These are phyloP conservation scores for Bufo bufo DNA, from an alignment of 2,113 vertebrate genomes.

Conservation along the genomic window DNA sequence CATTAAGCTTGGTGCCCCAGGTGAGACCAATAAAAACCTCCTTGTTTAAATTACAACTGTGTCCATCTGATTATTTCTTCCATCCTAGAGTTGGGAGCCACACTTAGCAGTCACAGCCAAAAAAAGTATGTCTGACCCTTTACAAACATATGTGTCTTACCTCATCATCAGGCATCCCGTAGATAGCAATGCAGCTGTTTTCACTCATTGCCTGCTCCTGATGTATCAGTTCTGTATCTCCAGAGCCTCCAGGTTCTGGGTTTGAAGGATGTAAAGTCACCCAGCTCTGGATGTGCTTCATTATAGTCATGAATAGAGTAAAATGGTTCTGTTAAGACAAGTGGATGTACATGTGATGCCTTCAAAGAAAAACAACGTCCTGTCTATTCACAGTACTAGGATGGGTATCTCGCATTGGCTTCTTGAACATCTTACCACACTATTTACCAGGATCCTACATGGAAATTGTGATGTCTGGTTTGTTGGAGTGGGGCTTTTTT, in stretches of 20 bases:
- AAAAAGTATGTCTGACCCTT: too few relatives aligned
- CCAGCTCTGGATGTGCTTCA: slow-evolving; percentile 33
- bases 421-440: neutral
- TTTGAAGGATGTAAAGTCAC: slow-evolving; percentile 8
- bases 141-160: neutral
- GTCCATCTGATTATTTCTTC: too few relatives aligned
- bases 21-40: too few relatives aligned
- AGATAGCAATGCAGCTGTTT: neutral
- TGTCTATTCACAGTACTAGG: too few relatives aligned
- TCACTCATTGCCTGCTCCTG: slow-evolving; percentile 23
- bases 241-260: neutral
- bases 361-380: neutral
- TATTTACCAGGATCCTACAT: neutral
- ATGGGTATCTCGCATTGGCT: neutral
- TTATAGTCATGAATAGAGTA: slow-evolving; percentile 29
- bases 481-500: neutral
- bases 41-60: too few relatives aligned
- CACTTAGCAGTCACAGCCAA: too few relatives aligned
- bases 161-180: slow-evolving; percentile 15
- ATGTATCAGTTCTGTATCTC: slow-evolving; percentile 8
- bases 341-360: neutral
- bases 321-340: neutral
- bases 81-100: too few relatives aligned
- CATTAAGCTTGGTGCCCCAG: too few relatives aligned
- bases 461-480: neutral